Conservation (phyloP, 2,113 vertebrate species). For the Gymnorhina tibicen region DNA sequence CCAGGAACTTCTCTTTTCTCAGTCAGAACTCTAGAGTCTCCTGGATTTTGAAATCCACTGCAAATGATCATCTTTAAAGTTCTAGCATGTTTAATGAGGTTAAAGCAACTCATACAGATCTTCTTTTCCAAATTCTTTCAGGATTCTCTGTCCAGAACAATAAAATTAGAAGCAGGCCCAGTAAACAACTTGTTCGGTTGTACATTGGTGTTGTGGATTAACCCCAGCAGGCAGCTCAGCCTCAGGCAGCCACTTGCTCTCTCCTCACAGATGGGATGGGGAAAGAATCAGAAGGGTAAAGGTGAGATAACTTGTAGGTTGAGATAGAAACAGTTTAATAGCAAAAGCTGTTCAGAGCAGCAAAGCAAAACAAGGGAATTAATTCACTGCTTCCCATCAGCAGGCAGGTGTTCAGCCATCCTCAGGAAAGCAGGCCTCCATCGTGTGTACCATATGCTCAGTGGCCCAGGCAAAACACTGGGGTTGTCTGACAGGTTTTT, state of each 20-base stretch:
- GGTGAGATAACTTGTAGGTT: not conserved
- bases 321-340: not conserved
- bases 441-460: rapidly evolving
- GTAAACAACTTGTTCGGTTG: not conserved
- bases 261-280: not conserved
- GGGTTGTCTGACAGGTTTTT: not conserved
- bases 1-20: not conserved
- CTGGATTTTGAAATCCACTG: not conserved
- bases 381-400: not conserved
- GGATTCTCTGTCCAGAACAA: not conserved
- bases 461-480: not conserved
- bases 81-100: not conserved
- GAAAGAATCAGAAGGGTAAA: not conserved
- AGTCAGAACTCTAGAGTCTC: not conserved
- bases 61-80: not conserved
- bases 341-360: not conserved
- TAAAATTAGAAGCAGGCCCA: not conserved
- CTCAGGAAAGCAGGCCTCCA: not conserved
- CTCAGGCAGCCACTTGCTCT: not conserved
- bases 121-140: not conserved
- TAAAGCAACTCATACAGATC: not conserved
- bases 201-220: not conserved
- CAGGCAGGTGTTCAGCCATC: not conserved
- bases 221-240: not conserved
- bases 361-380: not conserved